Conservation (phyloP, 2,113 vertebrate species). For the Hippopotamus amphibius region DNA sequence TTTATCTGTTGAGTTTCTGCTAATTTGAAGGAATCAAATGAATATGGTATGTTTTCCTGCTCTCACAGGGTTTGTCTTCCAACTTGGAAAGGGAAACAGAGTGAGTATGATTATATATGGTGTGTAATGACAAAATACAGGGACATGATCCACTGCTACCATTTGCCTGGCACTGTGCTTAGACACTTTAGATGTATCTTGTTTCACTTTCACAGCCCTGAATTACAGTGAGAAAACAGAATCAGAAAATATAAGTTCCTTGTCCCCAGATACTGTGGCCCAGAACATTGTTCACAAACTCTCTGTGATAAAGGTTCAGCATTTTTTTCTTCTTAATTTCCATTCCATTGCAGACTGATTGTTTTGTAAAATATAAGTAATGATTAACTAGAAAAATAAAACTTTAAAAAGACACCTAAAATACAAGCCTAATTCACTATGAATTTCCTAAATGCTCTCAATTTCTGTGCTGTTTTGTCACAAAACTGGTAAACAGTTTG, state of each 20-base stretch:
- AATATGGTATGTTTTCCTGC: background rate
- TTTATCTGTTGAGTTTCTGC: background rate
- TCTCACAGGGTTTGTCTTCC: background rate
- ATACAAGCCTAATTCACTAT: background rate
- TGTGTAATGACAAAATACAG: background rate
- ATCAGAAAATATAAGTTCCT: background rate
- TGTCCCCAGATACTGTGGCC: background rate
- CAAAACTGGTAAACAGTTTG: background rate
- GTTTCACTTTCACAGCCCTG: background rate
- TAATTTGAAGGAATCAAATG: background rate
- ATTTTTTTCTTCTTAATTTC: background rate
- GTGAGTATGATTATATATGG: background rate
- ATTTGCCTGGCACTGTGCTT: background rate
- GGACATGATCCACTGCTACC: background rate
- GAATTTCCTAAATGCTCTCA: background rate
- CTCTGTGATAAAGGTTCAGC: background rate
- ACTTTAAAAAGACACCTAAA: background rate
- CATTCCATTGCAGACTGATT: background rate
- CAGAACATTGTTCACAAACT: background rate
- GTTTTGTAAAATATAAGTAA: conserved; percentile 46
- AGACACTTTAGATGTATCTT: background rate
- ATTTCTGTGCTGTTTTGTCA: background rate
- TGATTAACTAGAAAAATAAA: background rate
- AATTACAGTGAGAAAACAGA: background rate
- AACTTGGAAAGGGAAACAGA: background rate